Evolutionary conservation across 2,113 vertebrate species (phyloP).

Genomic region (Laticauda laticaudata): DNA sequence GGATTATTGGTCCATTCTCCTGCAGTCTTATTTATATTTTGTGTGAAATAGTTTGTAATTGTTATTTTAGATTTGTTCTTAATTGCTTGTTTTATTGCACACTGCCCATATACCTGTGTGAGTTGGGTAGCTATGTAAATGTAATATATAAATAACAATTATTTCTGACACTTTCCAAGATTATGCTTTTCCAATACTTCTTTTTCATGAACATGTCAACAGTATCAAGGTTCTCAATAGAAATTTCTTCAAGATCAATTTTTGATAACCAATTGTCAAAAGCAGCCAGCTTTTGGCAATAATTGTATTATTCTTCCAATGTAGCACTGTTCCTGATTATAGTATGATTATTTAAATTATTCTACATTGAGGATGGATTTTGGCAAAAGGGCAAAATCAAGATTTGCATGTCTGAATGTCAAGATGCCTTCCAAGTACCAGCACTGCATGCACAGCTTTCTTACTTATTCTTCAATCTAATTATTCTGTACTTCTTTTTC

Average conservation of each 20-base stretch:
- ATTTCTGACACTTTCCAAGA: background rate
- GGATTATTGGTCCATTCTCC: background rate
- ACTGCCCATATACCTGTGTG: background rate
- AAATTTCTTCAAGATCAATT: background rate
- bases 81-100: background rate
- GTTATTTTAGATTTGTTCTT: background rate
- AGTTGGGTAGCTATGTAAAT: background rate
- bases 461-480: background rate
- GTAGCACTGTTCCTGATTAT: background rate
- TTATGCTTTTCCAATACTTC: background rate
- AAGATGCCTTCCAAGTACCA: background rate
- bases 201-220: background rate
- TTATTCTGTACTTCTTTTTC: background rate
- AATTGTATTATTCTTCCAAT: background rate
- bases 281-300: background rate
- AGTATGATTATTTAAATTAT: background rate
- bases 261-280: background rate
- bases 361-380: background rate
- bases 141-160: background rate
- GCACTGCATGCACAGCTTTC: background rate
- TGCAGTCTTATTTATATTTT: background rate
- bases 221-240: background rate
- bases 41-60: background rate
- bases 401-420: background rate
- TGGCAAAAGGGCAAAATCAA: background rate